Evolutionary conservation across 35 echinoderm and acorn worm genomes (phyloP).

Genomic region (Lytechinus variegatus): DNA sequence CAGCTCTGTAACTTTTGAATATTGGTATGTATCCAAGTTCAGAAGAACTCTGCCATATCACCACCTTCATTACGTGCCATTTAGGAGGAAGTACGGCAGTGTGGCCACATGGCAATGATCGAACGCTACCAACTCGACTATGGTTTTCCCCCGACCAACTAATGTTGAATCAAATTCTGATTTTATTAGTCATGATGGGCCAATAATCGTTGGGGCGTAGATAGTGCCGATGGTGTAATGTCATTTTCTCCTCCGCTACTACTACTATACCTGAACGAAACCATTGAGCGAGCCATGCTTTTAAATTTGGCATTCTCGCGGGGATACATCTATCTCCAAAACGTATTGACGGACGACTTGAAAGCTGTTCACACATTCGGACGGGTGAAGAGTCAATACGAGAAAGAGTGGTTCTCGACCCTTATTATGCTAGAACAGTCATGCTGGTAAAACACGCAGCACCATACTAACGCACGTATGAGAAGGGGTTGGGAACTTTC

Average conservation of each 20-base stretch:
- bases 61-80: neutral
- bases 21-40: neutral
- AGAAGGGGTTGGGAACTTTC: neutral
- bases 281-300: neutral
- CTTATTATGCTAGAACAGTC: neutral
- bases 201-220: neutral
- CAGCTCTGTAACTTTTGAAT: neutral
- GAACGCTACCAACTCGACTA: neutral
- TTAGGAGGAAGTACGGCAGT: neutral
- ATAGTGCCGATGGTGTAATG: neutral
- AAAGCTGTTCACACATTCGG: constrained; percentile 11
- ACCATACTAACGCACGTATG: neutral
- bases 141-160: neutral
- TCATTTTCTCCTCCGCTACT: neutral
- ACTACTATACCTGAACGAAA: neutral
- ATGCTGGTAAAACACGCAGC: neutral
- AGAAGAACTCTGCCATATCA: neutral
- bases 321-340: neutral
- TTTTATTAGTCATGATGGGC: constrained; percentile 10
- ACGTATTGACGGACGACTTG: neutral
- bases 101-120: neutral
- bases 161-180: neutral
- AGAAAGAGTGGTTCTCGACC: neutral
- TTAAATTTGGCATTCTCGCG: neutral
- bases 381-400: neutral